These are phyloP conservation scores for Pimephales promelas DNA, from an alignment of 2,113 vertebrate species.

Conservation along the genomic window DNA sequence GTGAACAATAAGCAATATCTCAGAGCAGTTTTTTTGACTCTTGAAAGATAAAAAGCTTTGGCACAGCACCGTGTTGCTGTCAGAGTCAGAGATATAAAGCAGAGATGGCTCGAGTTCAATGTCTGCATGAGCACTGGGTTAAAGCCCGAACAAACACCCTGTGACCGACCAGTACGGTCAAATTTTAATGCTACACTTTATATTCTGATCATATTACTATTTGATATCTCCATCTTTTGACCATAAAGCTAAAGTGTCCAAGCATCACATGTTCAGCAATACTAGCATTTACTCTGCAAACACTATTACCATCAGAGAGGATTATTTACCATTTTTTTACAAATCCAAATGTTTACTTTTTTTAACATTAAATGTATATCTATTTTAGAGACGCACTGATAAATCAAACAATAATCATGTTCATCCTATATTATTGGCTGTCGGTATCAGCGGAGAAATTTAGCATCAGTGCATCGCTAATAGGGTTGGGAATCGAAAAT, in stretches of 20 bases:
- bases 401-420: too few relatives aligned
- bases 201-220: background rate
- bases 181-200: background rate
- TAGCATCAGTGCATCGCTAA: too few relatives aligned
- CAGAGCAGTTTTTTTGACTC: background rate
- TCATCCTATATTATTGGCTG: too few relatives aligned
- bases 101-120: background rate
- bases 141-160: background rate
- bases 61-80: background rate
- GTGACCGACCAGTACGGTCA: background rate
- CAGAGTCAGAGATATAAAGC: background rate
- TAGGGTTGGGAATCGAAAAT: too few relatives aligned
- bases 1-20: conserved; percentile 19
- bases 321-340: background rate
- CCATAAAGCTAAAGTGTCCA: background rate
- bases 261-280: background rate
- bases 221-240: background rate
- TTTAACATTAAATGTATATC: background rate
- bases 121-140: background rate
- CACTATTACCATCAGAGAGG: background rate
- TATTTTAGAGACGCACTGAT: too few relatives aligned
- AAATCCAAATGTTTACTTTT: background rate
- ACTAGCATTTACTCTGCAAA: background rate
- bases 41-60: conserved; percentile 23
- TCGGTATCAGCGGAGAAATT: too few relatives aligned